These are phyloP conservation scores for Siniperca chuatsi DNA, from an alignment of 2,113 vertebrate species.

Conservation along the genomic window DNA sequence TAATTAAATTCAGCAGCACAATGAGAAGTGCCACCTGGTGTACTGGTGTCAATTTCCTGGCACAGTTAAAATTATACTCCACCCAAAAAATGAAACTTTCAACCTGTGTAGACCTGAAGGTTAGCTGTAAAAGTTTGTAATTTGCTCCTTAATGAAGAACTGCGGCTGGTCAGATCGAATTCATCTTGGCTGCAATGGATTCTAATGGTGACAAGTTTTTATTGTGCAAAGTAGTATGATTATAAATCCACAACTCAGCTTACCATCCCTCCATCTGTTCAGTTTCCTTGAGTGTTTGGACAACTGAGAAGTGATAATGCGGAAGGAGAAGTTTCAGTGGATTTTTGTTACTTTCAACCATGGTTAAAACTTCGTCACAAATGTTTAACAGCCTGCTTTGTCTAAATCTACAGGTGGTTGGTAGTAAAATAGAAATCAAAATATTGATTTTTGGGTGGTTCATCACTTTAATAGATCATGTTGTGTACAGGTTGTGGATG, in stretches of 20 bases:
- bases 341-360: background rate
- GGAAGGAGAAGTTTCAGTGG: background rate
- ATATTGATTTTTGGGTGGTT: background rate
- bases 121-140: background rate
- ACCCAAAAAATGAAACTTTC: background rate
- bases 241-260: constrained; percentile 13
- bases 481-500: background rate
- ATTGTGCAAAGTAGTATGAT: background rate
- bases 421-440: background rate
- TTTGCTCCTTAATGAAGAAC: background rate
- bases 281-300: background rate
- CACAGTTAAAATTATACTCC: constrained; percentile 12
- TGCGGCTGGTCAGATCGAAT: background rate
- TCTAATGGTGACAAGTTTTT: background rate
- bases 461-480: background rate
- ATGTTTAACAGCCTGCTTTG: background rate
- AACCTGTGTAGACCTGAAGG: background rate
- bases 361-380: background rate
- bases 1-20: constrained; percentile 76
- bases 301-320: background rate
- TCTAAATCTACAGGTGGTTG: background rate
- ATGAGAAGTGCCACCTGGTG: constrained; percentile 61
- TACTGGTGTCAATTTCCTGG: constrained; percentile 13
- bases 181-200: background rate
- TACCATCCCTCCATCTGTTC: constrained; percentile 12